Conservation (phyloP, 2,113 vertebrate genomes). For the Paradisaea rubra region DNA sequence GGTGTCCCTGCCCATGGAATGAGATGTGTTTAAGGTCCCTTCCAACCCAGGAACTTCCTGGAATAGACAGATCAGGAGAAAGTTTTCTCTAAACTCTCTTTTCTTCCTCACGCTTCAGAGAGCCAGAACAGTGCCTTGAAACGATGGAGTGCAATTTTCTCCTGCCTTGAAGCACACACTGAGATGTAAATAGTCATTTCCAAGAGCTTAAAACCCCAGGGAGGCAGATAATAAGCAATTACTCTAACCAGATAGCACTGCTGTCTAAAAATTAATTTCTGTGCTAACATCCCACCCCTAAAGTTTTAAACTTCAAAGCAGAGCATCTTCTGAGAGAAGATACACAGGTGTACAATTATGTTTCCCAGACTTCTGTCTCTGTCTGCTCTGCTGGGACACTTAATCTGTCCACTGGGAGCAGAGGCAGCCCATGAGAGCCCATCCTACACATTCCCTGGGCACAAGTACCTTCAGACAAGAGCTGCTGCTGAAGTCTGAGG, state of each 20-base stretch:
- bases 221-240: constrained; percentile 61
- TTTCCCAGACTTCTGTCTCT: background rate
- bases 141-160: background rate
- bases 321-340: constrained; percentile 3
- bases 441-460: background rate
- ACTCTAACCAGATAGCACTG: constrained; percentile 54
- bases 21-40: background rate
- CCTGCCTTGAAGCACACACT: background rate
- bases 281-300: constrained; percentile 19
- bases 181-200: constrained; percentile 37
- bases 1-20: background rate
- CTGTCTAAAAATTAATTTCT: constrained; percentile 58
- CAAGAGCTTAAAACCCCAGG: constrained; percentile 39
- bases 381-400: background rate
- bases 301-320: constrained; percentile 51
- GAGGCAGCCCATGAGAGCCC: background rate
- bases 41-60: background rate
- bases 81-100: background rate
- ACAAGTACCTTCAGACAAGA: background rate
- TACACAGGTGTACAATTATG: background rate
- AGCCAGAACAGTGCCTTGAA: background rate
- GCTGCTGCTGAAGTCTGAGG: background rate
- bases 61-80: background rate
- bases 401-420: background rate
- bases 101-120: background rate